Evolutionary conservation across 2,888 invertebrate genomes (phyloP).

Genomic region (Oxytorus armatus): DNA sequence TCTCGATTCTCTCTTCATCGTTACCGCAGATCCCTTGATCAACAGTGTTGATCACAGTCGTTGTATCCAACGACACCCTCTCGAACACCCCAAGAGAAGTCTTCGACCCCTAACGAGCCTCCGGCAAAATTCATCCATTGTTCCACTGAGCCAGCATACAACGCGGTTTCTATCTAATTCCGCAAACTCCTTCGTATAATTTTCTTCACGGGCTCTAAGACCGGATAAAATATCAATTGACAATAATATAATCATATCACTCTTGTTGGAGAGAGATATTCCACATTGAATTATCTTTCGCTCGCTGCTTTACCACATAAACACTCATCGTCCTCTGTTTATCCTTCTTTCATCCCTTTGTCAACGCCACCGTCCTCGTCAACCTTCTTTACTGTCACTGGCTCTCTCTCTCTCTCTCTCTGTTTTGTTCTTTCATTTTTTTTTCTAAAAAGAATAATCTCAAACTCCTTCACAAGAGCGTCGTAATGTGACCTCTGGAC

Average conservation of each 20-base stretch:
- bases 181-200: background rate
- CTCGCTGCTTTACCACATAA: slow-evolving; percentile 20
- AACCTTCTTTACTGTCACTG: background rate
- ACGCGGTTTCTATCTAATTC: background rate
- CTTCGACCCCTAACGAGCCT: slow-evolving; percentile 3
- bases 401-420: background rate
- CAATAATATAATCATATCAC: background rate
- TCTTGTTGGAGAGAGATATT: background rate
- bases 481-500: slow-evolving; percentile 59
- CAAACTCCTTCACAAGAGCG: slow-evolving; percentile 15
- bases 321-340: slow-evolving; percentile 2
- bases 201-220: slow-evolving; percentile 5
- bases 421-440: slow-evolving; percentile 10
- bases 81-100: background rate
- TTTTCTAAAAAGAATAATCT: background rate
- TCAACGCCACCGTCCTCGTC: slow-evolving; percentile 20
- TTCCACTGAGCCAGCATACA: background rate
- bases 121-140: background rate
- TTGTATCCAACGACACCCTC: background rate
- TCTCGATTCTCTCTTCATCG: background rate
- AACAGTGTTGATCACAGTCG: background rate
- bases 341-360: slow-evolving; percentile 19
- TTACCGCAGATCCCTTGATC: background rate
- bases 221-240: slow-evolving; percentile 2
- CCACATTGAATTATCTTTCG: slow-evolving; percentile 6